A percentile compares a stretch with the other conserved stretches of the same genome.
phyloP scores from a whole-genome alignment of 2,113 vertebrate genomes.

The Oenanthe oenanthe region DNA sequence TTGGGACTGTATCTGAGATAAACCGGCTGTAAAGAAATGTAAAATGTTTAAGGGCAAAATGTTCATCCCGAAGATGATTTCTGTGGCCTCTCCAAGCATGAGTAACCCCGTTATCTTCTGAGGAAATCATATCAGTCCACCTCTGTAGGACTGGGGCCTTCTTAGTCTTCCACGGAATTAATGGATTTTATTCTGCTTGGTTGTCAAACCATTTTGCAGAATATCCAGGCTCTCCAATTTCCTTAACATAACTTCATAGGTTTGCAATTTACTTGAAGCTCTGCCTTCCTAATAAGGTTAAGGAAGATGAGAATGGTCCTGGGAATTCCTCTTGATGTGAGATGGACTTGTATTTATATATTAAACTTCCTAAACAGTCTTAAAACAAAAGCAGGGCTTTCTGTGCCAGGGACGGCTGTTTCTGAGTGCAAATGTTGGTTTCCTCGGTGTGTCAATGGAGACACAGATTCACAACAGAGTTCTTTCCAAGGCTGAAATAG shows the following conservation, averaged over 20 bases:
- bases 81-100: not conserved
- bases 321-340: constrained; percentile 7
- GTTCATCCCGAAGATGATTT: not conserved
- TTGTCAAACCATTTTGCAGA: constrained; percentile 42
- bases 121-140: fast-evolving
- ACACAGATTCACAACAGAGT: constrained; percentile 10
- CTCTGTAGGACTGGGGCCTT: not conserved
- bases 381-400: constrained; percentile 57
- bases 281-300: constrained; percentile 38
- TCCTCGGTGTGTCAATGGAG: not conserved
- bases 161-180: not conserved
- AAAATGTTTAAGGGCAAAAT: not conserved
- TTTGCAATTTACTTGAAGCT: constrained; percentile 51
- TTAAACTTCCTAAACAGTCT: constrained; percentile 18
- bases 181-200: not conserved
- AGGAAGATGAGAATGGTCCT: constrained; percentile 42
- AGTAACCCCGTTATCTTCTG: not conserved
- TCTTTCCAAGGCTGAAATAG: constrained; percentile 30
- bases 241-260: not conserved
- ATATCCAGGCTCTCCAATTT: constrained; percentile 26
- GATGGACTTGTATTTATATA: constrained; percentile 43
- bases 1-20: not conserved
- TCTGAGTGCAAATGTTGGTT: not conserved
- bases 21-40: not conserved
- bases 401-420: not conserved